Conservation (phyloP, 2,113 vertebrate species). For the human region DNA sequence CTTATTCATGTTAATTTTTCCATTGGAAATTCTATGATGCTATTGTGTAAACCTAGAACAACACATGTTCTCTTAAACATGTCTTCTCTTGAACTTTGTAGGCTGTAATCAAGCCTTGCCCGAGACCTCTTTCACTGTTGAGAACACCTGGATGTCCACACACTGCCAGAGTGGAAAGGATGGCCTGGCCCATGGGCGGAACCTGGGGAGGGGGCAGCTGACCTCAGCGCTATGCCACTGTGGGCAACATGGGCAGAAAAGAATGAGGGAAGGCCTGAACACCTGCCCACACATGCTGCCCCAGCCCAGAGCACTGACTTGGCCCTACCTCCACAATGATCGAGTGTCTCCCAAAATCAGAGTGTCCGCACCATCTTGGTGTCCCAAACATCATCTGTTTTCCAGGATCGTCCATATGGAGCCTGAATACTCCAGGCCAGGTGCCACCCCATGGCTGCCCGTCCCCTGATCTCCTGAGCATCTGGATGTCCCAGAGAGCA, state of each 20-base stretch:
- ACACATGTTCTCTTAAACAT: neutral
- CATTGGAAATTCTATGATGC: neutral
- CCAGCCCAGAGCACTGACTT: rapidly evolving
- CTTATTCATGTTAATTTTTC: neutral
- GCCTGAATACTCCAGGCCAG: neutral
- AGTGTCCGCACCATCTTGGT: neutral
- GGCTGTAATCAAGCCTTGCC: no score
- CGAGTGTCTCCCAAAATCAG: rapidly evolving
- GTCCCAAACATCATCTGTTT: no score
- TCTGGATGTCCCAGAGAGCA: neutral
- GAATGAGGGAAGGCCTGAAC: rapidly evolving
- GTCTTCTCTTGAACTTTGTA: neutral
- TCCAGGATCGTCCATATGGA: rapidly evolving
- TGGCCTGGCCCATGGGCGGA: rapidly evolving
- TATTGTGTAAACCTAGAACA: no score
- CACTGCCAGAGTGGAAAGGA: rapidly evolving
- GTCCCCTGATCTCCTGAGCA: no score
- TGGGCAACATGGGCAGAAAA: no score
- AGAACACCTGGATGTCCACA: rapidly evolving
- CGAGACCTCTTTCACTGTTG: neutral
- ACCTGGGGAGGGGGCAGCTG: rapidly evolving
- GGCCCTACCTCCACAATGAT: rapidly evolving
- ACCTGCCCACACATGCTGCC: neutral
- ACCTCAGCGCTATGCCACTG: rapidly evolving
- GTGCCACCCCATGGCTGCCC: neutral